Conservation (phyloP, 2,797 vertebrate genomes). For the Danio choprae region DNA sequence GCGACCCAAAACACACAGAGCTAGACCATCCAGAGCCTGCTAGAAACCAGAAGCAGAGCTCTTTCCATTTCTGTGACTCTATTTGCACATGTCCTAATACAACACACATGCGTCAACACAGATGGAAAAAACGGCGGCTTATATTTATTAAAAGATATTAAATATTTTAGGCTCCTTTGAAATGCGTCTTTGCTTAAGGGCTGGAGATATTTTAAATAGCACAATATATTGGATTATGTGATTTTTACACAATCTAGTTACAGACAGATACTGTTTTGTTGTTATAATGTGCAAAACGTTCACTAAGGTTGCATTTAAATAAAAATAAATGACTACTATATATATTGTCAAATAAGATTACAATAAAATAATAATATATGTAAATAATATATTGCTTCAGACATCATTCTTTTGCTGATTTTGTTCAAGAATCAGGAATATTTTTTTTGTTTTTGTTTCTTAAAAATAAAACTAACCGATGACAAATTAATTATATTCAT, state of each 20-base stretch:
- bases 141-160: not conserved
- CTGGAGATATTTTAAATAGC: not conserved
- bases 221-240: not conserved
- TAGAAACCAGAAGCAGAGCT: constrained; percentile 36
- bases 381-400: too few relatives aligned
- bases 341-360: too few relatives aligned
- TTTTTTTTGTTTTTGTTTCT: too few relatives aligned
- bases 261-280: not conserved
- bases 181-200: not conserved
- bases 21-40: constrained; percentile 36
- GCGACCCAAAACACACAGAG: constrained; percentile 56
- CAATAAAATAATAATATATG: too few relatives aligned
- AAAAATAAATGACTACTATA: too few relatives aligned
- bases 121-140: constrained; percentile 18
- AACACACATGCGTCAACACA: constrained; percentile 13
- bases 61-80: constrained; percentile 33
- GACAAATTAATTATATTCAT: too few relatives aligned
- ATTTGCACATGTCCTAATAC: constrained; percentile 13
- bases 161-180: not conserved
- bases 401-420: not conserved
- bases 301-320: not conserved
- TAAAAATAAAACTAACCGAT: too few relatives aligned
- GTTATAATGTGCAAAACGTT: too few relatives aligned
- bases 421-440: not conserved
- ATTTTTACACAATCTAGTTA: not conserved